phyloP scores from a whole-genome alignment of 2,888 invertebrate species.

The Lasioglossum oenotherae region DNA sequence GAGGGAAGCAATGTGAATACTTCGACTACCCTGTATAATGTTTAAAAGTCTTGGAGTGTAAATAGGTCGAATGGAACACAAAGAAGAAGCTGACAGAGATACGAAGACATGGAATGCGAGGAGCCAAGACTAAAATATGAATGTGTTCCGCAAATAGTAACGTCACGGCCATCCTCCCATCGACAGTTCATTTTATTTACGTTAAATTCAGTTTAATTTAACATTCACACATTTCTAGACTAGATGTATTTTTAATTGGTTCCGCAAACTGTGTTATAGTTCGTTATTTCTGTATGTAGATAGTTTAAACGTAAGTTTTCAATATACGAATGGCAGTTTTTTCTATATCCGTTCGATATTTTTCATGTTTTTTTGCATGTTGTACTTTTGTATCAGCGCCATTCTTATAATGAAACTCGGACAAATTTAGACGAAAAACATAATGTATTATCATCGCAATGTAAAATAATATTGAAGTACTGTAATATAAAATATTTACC shows the following conservation, averaged over 20 bases:
- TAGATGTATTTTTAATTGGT: conserved; percentile 63
- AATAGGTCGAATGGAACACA: conserved; percentile 63
- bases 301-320: conserved; percentile 59
- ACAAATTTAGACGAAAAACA: conserved; percentile 44
- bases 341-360: conserved; percentile 57
- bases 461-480: conserved; percentile 66
- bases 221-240: conserved; percentile 63
- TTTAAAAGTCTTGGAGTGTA: conserved; percentile 70
- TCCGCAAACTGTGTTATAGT: conserved; percentile 61
- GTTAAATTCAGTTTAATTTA: conserved; percentile 61
- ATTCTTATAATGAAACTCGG: conserved; percentile 67
- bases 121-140: conserved; percentile 63
- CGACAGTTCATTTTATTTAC: conserved; percentile 64
- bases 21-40: conserved; percentile 40
- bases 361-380: conserved; percentile 65
- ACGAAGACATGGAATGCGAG: conserved; percentile 60
- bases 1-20: conserved; percentile 32
- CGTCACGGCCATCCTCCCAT: conserved; percentile 36
- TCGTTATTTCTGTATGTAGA: conserved; percentile 67
- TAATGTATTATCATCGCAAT: conserved; percentile 68
- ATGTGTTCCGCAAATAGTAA: conserved; percentile 59
- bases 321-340: conserved; percentile 66
- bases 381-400: conserved; percentile 58
- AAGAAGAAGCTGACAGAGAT: conserved; percentile 58
- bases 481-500: conserved; percentile 75